These are phyloP conservation scores for Athalia circularis DNA, from an alignment of 2,888 invertebrate species.

Conservation along the genomic window DNA sequence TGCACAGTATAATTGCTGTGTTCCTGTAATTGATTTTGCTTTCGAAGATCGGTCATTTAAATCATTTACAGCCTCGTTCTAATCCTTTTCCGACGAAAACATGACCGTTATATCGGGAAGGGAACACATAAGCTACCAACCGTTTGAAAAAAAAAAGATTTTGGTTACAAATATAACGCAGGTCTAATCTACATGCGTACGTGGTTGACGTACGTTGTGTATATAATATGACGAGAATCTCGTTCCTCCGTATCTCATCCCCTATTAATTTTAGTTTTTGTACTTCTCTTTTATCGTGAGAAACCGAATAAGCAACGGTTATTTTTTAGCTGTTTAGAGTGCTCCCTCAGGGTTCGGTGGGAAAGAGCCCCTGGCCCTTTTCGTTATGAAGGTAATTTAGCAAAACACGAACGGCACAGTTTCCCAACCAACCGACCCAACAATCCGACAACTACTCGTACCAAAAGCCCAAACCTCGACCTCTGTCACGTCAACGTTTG, in stretches of 20 bases:
- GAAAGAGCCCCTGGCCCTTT: slow-evolving; percentile 27
- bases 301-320: slow-evolving; percentile 26
- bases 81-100: slow-evolving; percentile 37
- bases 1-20: slow-evolving; percentile 45
- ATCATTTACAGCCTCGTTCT: slow-evolving; percentile 20
- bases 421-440: slow-evolving; percentile 22
- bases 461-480: slow-evolving; percentile 39
- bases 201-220: too few relatives aligned
- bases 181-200: too few relatives aligned
- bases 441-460: not conserved
- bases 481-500: slow-evolving; percentile 36
- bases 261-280: too few relatives aligned
- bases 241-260: too few relatives aligned
- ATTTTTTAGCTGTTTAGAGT: slow-evolving; percentile 27
- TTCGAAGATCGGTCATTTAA: slow-evolving; percentile 25
- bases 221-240: too few relatives aligned
- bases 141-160: too few relatives aligned
- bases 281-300: slow-evolving; percentile 32
- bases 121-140: not conserved
- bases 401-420: slow-evolving; percentile 38
- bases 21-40: slow-evolving; percentile 41
- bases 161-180: too few relatives aligned
- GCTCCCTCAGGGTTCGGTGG: slow-evolving; percentile 28
- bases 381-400: slow-evolving; percentile 43
- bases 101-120: slow-evolving; percentile 34